These are phyloP conservation scores for Plutella xylostella DNA, from an alignment of 2,888 invertebrate genomes.

Conservation along the genomic window DNA sequence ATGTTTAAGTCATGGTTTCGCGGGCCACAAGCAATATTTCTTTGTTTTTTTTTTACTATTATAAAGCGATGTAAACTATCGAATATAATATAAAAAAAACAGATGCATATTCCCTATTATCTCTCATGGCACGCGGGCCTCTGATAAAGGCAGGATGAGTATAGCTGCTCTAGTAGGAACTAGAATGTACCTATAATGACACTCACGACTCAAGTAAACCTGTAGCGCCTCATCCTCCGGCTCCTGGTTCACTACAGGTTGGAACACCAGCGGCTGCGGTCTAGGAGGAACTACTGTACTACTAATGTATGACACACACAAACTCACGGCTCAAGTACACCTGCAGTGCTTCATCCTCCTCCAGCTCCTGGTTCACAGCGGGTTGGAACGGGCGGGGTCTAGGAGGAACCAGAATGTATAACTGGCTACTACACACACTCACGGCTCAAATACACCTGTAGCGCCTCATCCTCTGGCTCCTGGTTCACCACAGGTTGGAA, in stretches of 20 bases:
- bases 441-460: conserved; percentile 50
- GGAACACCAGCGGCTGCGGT: conserved; percentile 30
- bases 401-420: too few relatives aligned
- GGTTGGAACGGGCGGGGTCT: conserved; percentile 36
- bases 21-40: too few relatives aligned
- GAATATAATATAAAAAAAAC: too few relatives aligned
- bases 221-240: conserved; percentile 26
- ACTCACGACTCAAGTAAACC: conserved; percentile 52
- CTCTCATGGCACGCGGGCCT: too few relatives aligned
- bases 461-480: conserved; percentile 24
- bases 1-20: too few relatives aligned
- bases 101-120: too few relatives aligned
- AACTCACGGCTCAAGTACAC: conserved; percentile 53
- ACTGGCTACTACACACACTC: too few relatives aligned
- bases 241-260: conserved; percentile 19
- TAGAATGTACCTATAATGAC: too few relatives aligned
- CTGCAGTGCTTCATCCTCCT: conserved; percentile 20
- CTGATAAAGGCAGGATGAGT: conserved; percentile 26
- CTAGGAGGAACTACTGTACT: conserved; percentile 48
- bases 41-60: too few relatives aligned
- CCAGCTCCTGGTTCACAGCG: conserved; percentile 30
- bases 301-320: conserved; percentile 62
- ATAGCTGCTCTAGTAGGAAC: too few relatives aligned
- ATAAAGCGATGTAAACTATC: too few relatives aligned
- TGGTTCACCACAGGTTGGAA: conserved; percentile 17